Evolutionary conservation across 1,140 invertebrate genomes (phyloP).

Genomic region (Phymastichus coffea): DNA sequence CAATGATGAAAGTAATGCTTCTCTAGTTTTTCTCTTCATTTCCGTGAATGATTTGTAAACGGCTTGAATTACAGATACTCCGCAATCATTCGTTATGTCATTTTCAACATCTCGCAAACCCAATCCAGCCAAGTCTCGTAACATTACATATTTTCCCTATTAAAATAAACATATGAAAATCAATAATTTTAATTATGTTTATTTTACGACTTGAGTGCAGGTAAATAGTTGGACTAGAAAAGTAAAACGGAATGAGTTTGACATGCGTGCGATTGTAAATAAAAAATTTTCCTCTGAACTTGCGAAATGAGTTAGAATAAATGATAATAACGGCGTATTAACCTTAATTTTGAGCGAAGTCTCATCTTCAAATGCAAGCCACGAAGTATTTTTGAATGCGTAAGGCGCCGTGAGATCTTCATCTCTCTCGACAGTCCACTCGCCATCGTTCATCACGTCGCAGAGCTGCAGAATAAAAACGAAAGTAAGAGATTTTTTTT

Average conservation of each 20-base stretch:
- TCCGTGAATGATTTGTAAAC: slow-evolving; percentile 49
- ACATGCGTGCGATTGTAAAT: too few relatives aligned
- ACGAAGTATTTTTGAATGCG: slow-evolving; percentile 70
- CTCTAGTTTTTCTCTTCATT: slow-evolving; percentile 58
- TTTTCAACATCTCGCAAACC: slow-evolving; percentile 48
- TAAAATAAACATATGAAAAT: slow-evolving; percentile 11
- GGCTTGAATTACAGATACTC: slow-evolving; percentile 42
- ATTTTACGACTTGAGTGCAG: too few relatives aligned
- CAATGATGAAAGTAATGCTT: slow-evolving; percentile 49
- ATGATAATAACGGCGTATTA: slow-evolving; percentile 20
- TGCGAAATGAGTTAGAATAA: neutral
- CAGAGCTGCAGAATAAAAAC: slow-evolving; percentile 59
- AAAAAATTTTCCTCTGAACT: neutral
- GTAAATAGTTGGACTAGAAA: too few relatives aligned
- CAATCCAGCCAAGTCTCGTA: slow-evolving; percentile 61
- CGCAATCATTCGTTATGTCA: slow-evolving; percentile 46
- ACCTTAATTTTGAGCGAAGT: slow-evolving; percentile 73
- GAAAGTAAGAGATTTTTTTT: too few relatives aligned
- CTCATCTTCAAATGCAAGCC: slow-evolving; percentile 78
- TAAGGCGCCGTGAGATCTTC: slow-evolving; percentile 78
- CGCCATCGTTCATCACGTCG: slow-evolving; percentile 59
- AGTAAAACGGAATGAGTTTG: too few relatives aligned
- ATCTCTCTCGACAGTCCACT: slow-evolving; percentile 76
- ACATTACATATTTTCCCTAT: slow-evolving; percentile 62
- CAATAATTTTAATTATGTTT: neutral